Evolutionary conservation across 1,140 invertebrate genomes (phyloP).

Genomic region (Pantala flavescens): DNA sequence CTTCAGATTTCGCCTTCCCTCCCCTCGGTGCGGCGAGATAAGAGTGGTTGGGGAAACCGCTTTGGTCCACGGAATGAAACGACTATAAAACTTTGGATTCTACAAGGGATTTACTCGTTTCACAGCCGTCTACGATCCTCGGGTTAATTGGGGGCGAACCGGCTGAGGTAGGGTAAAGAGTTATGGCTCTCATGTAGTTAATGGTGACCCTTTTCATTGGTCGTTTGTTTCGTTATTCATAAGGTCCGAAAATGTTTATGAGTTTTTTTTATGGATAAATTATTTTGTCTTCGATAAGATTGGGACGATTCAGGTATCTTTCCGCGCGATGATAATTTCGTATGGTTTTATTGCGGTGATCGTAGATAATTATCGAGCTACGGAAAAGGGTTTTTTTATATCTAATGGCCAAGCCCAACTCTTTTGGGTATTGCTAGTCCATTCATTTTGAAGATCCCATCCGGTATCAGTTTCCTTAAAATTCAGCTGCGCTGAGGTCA

Average conservation of each 20-base stretch:
- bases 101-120: conserved; percentile 2
- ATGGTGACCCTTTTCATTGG: not conserved
- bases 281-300: not conserved
- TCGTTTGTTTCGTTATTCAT: not conserved
- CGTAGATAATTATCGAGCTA: too few species aligned
- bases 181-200: not conserved
- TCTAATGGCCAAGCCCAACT: too few species aligned
- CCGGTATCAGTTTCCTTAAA: too few species aligned
- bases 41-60: not conserved
- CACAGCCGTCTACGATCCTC: not conserved
- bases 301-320: too few species aligned
- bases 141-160: not conserved
- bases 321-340: too few species aligned
- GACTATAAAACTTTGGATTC: conserved; percentile 6
- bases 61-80: not conserved
- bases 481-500: too few species aligned
- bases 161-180: not conserved
- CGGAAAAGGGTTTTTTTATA: too few species aligned
- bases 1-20: not conserved
- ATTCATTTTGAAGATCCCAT: too few species aligned
- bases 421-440: too few species aligned
- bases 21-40: not conserved
- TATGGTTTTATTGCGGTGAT: too few species aligned
- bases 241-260: not conserved
- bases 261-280: not conserved